A percentile compares a stretch with the other conserved stretches of the same genome.
These are phyloP conservation scores for Pristionchus japonicus DNA, from an alignment of 2,888 invertebrate species.

Conservation along the genomic window DNA sequence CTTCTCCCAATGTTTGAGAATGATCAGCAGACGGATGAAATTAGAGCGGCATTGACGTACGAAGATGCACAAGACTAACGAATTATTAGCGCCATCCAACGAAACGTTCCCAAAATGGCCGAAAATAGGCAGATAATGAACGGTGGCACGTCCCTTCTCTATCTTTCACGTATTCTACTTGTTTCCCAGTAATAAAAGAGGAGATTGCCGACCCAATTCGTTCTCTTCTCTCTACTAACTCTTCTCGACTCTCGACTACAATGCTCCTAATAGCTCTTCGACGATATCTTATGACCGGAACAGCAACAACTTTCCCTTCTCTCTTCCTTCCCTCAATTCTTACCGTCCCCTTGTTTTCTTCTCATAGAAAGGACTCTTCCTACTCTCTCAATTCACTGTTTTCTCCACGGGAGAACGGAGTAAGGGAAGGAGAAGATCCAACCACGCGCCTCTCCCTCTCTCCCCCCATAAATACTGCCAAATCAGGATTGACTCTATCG, in stretches of 20 bases:
- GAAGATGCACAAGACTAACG: not conserved
- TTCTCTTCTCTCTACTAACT: not conserved
- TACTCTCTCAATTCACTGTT: not conserved
- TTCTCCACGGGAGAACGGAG: not conserved
- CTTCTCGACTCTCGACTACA: not conserved
- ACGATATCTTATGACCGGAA: conserved; percentile 1
- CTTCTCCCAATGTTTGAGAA: not conserved
- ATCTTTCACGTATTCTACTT: not conserved
- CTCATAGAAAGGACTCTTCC: not conserved
- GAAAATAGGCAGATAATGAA: not conserved
- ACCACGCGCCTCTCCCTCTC: not conserved
- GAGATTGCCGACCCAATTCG: not conserved
- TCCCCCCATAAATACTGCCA: conserved; percentile 8
- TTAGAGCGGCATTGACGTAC: not conserved
- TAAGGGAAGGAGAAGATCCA: not conserved
- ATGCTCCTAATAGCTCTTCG: conserved; percentile 3
- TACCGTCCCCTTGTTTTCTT: not conserved
- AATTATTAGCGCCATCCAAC: not conserved
- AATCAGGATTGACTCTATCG: not conserved
- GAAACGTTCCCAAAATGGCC: too few relatives aligned
- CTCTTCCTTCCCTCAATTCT: not conserved
- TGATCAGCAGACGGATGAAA: not conserved
- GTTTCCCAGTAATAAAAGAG: not conserved
- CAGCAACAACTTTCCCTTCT: not conserved
- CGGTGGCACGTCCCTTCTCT: not conserved